Conservation (phyloP, 2,113 vertebrate species). For the Calyptommatus sinebrachiatus region DNA sequence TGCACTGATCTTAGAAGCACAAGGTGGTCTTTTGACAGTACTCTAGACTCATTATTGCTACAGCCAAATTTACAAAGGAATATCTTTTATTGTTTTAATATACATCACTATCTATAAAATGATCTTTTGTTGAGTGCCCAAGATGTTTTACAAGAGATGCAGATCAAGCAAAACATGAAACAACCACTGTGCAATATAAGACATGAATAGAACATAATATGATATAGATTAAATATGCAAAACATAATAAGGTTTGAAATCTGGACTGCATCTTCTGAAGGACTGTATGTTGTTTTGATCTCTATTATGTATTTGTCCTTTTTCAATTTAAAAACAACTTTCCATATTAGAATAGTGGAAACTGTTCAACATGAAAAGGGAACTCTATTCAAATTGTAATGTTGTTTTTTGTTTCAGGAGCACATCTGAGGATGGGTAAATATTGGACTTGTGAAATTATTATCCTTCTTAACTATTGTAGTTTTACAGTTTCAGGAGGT, state of each 20-base stretch:
- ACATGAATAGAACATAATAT: too few species aligned
- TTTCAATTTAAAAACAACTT: not conserved
- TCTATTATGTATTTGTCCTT: conserved; percentile 13
- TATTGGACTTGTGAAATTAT: not conserved
- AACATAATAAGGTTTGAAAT: not conserved
- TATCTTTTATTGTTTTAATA: not conserved
- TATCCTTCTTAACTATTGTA: not conserved
- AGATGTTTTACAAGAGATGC: too few species aligned
- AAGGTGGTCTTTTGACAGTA: not conserved
- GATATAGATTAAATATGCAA: too few species aligned
- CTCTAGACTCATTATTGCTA: not conserved
- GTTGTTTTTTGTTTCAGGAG: not conserved
- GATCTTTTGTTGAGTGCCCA: too few species aligned
- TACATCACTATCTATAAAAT: too few species aligned
- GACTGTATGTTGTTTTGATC: conserved; percentile 27
- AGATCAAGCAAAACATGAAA: too few species aligned
- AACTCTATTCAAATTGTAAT: not conserved
- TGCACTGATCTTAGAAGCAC: too few species aligned
- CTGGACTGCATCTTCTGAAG: conserved; percentile 43
- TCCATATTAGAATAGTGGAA: conserved; percentile 1
- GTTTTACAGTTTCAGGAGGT: not conserved
- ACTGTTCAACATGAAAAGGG: not conserved
- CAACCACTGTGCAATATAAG: too few species aligned
- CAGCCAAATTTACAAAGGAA: not conserved
- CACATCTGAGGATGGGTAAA: rapidly evolving